phyloP scores from a whole-genome alignment of 2,797 vertebrate species.

The Phrynocephalus guinanensis region DNA sequence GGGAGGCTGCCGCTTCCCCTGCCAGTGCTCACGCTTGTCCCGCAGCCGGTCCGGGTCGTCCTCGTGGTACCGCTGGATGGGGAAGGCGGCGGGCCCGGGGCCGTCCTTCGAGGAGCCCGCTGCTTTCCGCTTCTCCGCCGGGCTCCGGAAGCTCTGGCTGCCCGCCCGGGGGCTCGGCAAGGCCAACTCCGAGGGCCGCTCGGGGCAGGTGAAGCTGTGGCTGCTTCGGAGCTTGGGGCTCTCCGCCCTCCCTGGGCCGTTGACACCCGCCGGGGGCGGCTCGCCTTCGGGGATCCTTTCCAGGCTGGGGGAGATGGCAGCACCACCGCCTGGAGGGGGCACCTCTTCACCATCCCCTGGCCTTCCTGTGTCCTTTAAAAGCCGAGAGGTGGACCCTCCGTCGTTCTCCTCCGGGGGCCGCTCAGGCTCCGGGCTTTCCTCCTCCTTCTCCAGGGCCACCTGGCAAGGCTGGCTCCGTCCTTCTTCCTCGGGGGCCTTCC shows the following conservation, averaged over 20 bases:
- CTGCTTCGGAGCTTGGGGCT: constrained; percentile 72
- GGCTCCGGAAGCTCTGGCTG: constrained; percentile 30
- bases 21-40: constrained; percentile 88
- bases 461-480: background rate
- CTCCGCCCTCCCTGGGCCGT: constrained; percentile 72
- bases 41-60: constrained; percentile 80
- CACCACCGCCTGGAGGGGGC: background rate
- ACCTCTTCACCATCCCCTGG: background rate
- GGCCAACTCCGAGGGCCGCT: constrained; percentile 83
- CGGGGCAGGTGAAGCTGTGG: constrained; percentile 57
- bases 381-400: background rate
- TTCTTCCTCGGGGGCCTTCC: constrained; percentile 24
- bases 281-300: background rate
- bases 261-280: constrained; percentile 31
- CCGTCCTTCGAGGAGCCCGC: constrained; percentile 55
- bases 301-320: background rate
- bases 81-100: constrained; percentile 67
- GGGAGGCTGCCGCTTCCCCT: constrained; percentile 78
- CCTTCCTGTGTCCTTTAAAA: background rate
- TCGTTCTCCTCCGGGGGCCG: constrained; percentile 11
- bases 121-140: constrained; percentile 44
- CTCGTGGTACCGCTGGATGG: constrained; percentile 80
- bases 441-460: background rate
- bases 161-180: background rate
- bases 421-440: constrained; percentile 16